phyloP scores from a whole-genome alignment of 53 echinoderm and acorn worm genomes.

The Luidia sarsii region DNA sequence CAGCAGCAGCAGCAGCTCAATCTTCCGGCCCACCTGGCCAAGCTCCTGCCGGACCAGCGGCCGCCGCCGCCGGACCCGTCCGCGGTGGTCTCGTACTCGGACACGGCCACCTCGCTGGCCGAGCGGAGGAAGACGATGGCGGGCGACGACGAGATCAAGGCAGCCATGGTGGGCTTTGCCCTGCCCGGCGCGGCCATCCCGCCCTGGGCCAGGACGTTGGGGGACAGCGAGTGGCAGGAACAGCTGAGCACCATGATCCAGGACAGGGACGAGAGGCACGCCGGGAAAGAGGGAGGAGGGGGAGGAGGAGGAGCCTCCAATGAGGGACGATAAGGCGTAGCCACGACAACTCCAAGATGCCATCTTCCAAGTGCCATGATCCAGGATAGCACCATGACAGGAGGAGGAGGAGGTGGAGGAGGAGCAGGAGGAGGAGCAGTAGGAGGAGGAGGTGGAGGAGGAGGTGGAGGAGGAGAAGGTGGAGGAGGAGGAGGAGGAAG shows the following conservation, averaged over 20 bases:
- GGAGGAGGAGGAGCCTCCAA: not conserved
- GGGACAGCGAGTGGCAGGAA: conserved; percentile 84
- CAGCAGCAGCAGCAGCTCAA: conserved; percentile 46
- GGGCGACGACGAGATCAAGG: conserved; percentile 77
- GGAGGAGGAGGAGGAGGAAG: too few relatives aligned
- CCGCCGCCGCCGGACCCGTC: conserved; percentile 63
- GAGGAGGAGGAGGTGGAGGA: too few relatives aligned
- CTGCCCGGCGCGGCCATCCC: conserved; percentile 73
- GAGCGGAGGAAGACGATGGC: conserved; percentile 79
- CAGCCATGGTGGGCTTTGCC: conserved; percentile 77
- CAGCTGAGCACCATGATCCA: conserved; percentile 59
- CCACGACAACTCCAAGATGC: too few relatives aligned
- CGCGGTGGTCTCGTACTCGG: conserved; percentile 59
- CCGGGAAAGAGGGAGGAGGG: too few relatives aligned
- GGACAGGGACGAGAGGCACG: conserved; percentile 29
- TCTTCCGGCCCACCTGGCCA: conserved; percentile 79
- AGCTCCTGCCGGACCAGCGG: conserved; percentile 62
- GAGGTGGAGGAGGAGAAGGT: too few relatives aligned
- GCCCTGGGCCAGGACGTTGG: conserved; percentile 71
- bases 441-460: too few relatives aligned
- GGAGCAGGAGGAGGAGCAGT: too few relatives aligned
- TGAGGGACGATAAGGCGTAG: conserved; percentile 13
- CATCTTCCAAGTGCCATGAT: too few relatives aligned
- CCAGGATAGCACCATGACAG: too few relatives aligned
- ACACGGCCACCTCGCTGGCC: conserved; percentile 56